Evolutionary conservation across 2,113 vertebrate genomes (phyloP).

Genomic region (Rhegmatorhina hoffmannsi): DNA sequence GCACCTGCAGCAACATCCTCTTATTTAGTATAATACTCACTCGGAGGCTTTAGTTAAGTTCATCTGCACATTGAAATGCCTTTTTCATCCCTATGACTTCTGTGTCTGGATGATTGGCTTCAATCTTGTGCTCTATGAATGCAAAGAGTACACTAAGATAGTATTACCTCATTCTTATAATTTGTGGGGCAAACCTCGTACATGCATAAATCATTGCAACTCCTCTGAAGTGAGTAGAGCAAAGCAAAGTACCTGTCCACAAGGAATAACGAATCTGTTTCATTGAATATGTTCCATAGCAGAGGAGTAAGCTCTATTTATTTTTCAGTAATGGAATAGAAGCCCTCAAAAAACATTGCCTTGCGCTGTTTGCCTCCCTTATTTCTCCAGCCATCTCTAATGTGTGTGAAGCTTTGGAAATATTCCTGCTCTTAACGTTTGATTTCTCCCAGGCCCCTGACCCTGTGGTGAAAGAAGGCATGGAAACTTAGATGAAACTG

Average conservation of each 20-base stretch:
- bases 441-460: background rate
- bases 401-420: background rate
- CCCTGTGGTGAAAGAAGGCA: background rate
- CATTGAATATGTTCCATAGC: background rate
- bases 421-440: background rate
- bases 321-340: background rate
- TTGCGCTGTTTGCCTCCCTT: background rate
- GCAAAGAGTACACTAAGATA: background rate
- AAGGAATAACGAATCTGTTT: background rate
- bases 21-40: background rate
- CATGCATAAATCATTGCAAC: background rate
- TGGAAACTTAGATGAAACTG: background rate
- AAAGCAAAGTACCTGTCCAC: background rate
- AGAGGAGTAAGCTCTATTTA: background rate
- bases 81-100: background rate
- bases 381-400: background rate
- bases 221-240: background rate
- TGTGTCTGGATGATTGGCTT: background rate
- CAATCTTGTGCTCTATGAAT: background rate
- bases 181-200: background rate
- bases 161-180: background rate
- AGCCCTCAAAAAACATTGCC: background rate
- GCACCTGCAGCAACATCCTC: background rate
- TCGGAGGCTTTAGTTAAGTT: background rate
- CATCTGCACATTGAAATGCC: background rate